Percentiles rank a stretch among this genome's conserved stretches.
These are phyloP conservation scores for Lucilia sericata DNA, from an alignment of 1,140 invertebrate species.

Conservation along the genomic window DNA sequence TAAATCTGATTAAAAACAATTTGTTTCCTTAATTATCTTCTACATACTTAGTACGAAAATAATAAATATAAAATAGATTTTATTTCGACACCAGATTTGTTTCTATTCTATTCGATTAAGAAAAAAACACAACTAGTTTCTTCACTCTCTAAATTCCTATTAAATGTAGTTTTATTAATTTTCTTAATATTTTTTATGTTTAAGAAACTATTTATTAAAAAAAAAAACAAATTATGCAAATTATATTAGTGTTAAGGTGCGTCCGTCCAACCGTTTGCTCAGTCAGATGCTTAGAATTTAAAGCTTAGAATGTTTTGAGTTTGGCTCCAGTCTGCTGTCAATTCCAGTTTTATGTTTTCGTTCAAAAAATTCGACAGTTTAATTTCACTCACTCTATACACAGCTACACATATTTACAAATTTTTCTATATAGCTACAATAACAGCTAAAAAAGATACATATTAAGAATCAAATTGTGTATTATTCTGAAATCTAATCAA, in stretches of 20 bases:
- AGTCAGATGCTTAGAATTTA: not conserved
- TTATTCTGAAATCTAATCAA: not conserved
- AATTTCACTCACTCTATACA: not conserved
- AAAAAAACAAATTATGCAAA: constrained; percentile 33
- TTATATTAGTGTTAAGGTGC: constrained; percentile 15
- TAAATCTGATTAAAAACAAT: no score
- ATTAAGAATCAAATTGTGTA: not conserved
- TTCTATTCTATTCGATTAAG: no score
- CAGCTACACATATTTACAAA: no score
- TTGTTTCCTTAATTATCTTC: no score
- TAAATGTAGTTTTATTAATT: not conserved
- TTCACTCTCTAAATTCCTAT: not conserved
- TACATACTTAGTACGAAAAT: no score
- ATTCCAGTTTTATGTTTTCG: constrained; percentile 28
- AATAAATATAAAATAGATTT: no score
- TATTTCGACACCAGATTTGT: no score
- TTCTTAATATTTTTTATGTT: not conserved
- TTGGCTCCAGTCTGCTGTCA: constrained; percentile 30
- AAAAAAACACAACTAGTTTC: no score
- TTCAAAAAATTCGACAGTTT: not conserved
- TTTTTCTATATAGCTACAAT: not conserved
- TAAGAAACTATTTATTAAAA: not conserved
- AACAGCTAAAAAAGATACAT: not conserved
- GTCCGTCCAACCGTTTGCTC: not conserved
- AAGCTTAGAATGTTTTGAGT: not conserved